Evolutionary conservation across 2,113 vertebrate species (phyloP).

Genomic region (Nothocercus nigrocapillus): DNA sequence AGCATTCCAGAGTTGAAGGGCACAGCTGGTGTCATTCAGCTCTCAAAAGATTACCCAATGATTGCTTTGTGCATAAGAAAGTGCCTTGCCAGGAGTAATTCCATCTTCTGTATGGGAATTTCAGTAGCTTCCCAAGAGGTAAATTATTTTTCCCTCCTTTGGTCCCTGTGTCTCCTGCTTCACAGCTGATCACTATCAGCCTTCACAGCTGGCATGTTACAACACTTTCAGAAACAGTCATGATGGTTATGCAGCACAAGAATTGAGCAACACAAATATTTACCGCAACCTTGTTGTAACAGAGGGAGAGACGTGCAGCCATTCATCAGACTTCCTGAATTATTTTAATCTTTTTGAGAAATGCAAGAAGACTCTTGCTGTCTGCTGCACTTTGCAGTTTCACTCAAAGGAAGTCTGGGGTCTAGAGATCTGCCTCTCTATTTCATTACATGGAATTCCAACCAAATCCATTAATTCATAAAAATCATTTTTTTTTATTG

Average conservation of each 20-base stretch:
- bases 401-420: neutral
- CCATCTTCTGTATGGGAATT: neutral
- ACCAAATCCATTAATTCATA: neutral
- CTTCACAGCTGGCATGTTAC: neutral
- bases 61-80: neutral
- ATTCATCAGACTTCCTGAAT: neutral
- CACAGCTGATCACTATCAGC: neutral
- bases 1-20: neutral
- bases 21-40: slow-evolving; percentile 25
- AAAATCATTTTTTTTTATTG: neutral
- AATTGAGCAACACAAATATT: slow-evolving; percentile 4
- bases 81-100: neutral
- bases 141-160: neutral
- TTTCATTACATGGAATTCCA: neutral
- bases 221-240: neutral
- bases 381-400: neutral
- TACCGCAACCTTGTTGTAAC: slow-evolving; percentile 13
- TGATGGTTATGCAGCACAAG: neutral
- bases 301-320: neutral
- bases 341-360: neutral
- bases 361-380: neutral
- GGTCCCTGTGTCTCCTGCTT: neutral
- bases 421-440: neutral
- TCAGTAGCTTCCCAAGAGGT: neutral
- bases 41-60: neutral